These are phyloP conservation scores for Clytia hemisphaerica DNA, from an alignment of 30 jellyfish, hydroid and myxozoan genomes.

Conservation along the genomic window DNA sequence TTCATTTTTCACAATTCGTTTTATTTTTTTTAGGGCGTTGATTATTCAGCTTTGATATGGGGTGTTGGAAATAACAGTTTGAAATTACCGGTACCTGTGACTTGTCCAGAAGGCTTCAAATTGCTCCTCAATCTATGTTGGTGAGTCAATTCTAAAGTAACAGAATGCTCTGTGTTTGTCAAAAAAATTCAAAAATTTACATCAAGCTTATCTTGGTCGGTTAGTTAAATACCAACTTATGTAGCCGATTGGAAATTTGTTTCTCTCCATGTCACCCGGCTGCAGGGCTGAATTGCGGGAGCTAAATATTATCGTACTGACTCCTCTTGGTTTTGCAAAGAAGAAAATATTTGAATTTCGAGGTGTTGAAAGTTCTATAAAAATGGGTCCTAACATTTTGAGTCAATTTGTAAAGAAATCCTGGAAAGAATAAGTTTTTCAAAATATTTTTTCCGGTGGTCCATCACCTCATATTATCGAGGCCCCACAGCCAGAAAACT, in stretches of 20 bases:
- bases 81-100: constrained; percentile 81
- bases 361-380: neutral
- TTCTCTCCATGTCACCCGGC: too few relatives aligned
- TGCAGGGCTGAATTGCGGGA: too few relatives aligned
- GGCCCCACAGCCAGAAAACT: neutral
- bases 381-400: neutral
- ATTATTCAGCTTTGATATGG: constrained; percentile 95
- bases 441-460: too few relatives aligned
- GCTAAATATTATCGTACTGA: neutral
- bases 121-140: constrained; percentile 81
- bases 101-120: constrained; percentile 97
- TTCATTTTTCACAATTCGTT: too few relatives aligned
- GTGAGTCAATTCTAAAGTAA: constrained; percentile 33
- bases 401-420: neutral
- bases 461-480: too few relatives aligned
- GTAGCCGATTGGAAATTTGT: too few relatives aligned
- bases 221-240: too few relatives aligned
- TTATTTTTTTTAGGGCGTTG: constrained; percentile 79
- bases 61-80: constrained; percentile 98
- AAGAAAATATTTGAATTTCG: neutral
- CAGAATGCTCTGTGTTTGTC: neutral
- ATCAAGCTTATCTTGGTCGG: too few relatives aligned
- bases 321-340: neutral
- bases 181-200: too few relatives aligned
- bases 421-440: too few relatives aligned